Percentiles rank a stretch among this genome's conserved stretches.
phyloP scores from a whole-genome alignment of 2,888 invertebrate species.

The Tiliacea aurago region DNA sequence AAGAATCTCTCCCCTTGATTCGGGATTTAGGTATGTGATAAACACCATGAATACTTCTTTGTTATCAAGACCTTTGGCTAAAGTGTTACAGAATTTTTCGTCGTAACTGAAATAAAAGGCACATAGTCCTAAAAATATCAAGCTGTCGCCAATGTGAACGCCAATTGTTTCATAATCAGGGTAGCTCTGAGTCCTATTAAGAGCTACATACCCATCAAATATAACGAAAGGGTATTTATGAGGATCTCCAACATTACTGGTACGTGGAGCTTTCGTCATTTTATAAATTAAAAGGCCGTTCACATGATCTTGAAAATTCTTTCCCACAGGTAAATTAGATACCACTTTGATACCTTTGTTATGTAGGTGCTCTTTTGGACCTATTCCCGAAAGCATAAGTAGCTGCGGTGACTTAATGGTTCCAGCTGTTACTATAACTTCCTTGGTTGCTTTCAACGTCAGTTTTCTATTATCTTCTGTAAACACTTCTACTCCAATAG shows the following conservation, averaged over 20 bases:
- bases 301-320: slow-evolving; percentile 86
- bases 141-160: slow-evolving; percentile 27
- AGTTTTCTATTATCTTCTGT: slow-evolving; percentile 65
- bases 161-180: slow-evolving; percentile 43
- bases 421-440: slow-evolving; percentile 86
- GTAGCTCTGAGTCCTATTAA: slow-evolving; percentile 32
- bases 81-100: slow-evolving; percentile 28
- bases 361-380: slow-evolving; percentile 79
- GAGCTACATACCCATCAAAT: slow-evolving; percentile 42
- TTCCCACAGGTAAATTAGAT: slow-evolving; percentile 83
- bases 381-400: slow-evolving; percentile 87
- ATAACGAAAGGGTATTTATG: slow-evolving; percentile 24
- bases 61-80: slow-evolving; percentile 34
- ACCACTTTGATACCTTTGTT: slow-evolving; percentile 76
- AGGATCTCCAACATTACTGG: slow-evolving; percentile 15
- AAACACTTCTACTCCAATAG: slow-evolving; percentile 81
- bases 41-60: slow-evolving; percentile 57
- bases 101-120: slow-evolving; percentile 31
- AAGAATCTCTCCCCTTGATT: slow-evolving; percentile 88
- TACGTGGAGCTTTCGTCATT: slow-evolving; percentile 33
- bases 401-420: slow-evolving; percentile 85
- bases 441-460: slow-evolving; percentile 77
- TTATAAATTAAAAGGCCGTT: slow-evolving; percentile 68
- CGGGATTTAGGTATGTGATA: slow-evolving; percentile 76
- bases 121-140: slow-evolving; percentile 37